Conservation (phyloP, 2,797 vertebrate genomes). For the Channallabes apus region DNA sequence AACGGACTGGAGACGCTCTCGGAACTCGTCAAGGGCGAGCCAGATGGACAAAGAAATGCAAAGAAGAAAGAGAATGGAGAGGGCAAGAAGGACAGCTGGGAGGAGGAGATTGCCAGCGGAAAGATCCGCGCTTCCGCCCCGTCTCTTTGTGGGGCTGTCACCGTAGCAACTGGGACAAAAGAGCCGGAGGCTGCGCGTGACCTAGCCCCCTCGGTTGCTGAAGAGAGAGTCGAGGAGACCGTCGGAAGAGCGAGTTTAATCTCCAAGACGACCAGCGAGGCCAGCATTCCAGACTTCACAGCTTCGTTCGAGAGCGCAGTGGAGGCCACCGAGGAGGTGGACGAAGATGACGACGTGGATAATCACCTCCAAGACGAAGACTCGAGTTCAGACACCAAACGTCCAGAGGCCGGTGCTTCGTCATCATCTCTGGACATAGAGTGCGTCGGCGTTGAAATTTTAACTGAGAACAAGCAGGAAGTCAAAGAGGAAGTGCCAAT, state of each 20-base stretch:
- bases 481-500: neutral
- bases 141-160: slow-evolving; percentile 62
- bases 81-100: slow-evolving; percentile 34
- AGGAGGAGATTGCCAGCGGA: slow-evolving; percentile 35
- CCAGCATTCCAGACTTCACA: slow-evolving; percentile 64
- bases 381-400: slow-evolving; percentile 49
- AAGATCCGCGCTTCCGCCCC: slow-evolving; percentile 45
- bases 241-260: slow-evolving; percentile 57
- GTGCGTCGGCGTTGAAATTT: slow-evolving; percentile 5
- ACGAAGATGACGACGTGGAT: slow-evolving; percentile 15
- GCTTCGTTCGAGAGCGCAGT: slow-evolving; percentile 64
- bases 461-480: neutral
- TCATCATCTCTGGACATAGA: slow-evolving; percentile 45
- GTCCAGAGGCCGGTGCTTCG: slow-evolving; percentile 55
- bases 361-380: slow-evolving; percentile 34
- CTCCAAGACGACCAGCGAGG: slow-evolving; percentile 62
- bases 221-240: slow-evolving; percentile 49
- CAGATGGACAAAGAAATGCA: neutral
- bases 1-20: slow-evolving; percentile 58
- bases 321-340: slow-evolving; percentile 50
- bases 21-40: slow-evolving; percentile 36
- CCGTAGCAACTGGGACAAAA: slow-evolving; percentile 67
- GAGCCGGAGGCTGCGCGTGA: slow-evolving; percentile 69
- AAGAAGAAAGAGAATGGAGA: slow-evolving; percentile 13
- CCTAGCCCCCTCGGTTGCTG: slow-evolving; percentile 54